These are phyloP conservation scores for Falco novaeseelandiae DNA, from an alignment of 2,797 vertebrate species.

Conservation along the genomic window DNA sequence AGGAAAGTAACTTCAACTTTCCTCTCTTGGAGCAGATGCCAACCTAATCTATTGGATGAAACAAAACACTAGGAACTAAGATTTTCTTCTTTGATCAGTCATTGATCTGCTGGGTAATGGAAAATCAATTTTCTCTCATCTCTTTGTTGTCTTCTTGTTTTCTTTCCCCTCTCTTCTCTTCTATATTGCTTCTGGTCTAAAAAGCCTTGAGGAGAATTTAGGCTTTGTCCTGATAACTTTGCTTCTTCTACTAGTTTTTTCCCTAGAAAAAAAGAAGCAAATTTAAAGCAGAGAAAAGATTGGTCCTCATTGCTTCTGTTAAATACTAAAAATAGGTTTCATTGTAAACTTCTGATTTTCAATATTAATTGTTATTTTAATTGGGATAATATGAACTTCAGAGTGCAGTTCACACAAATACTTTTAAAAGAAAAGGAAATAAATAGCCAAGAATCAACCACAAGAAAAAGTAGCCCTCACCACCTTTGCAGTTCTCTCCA, in stretches of 20 bases:
- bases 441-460: not conserved
- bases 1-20: not conserved
- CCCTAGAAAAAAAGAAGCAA: not conserved
- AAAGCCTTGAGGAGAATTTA: not conserved
- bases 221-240: not conserved
- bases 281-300: not conserved
- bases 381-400: not conserved
- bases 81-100: not conserved
- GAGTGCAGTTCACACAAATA: not conserved
- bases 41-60: not conserved
- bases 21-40: not conserved
- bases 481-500: not conserved
- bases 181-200: not conserved
- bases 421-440: not conserved
- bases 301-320: not conserved
- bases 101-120: not conserved
- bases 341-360: not conserved
- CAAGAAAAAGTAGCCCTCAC: not conserved
- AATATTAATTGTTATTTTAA: not conserved
- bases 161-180: not conserved
- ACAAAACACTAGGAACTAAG: not conserved
- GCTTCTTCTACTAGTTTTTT: not conserved
- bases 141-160: not conserved
- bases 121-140: not conserved
- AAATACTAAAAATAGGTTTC: not conserved